phyloP scores from a whole-genome alignment of 2,888 invertebrate genomes.

The Balanococcus diminutus region DNA sequence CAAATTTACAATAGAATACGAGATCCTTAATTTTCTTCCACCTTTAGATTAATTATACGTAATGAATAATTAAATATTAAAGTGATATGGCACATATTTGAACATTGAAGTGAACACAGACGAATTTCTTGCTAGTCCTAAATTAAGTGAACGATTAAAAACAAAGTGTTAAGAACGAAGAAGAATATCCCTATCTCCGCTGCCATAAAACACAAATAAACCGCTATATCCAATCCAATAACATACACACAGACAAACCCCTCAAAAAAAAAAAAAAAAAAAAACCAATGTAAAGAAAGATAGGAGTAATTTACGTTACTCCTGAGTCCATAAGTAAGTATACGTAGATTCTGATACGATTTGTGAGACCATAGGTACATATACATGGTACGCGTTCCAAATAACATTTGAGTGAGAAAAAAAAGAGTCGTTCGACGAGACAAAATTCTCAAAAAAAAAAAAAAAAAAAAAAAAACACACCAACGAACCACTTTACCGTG shows the following conservation, averaged over 20 bases:
- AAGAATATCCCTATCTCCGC: neutral
- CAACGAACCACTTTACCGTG: neutral
- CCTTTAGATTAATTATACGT: neutral
- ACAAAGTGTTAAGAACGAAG: neutral
- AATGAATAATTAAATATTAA: neutral
- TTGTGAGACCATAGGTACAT: neutral
- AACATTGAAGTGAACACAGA: neutral
- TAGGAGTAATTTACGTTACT: neutral
- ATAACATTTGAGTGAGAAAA: neutral
- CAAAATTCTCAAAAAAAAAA: neutral
- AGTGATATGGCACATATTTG: conserved; percentile 36
- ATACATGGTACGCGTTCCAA: neutral
- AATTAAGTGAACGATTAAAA: neutral
- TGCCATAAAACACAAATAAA: neutral
- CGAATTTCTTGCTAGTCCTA: neutral
- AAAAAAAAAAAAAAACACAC: neutral
- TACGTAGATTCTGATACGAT: neutral
- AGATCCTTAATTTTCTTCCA: neutral
- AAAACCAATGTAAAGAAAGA: neutral
- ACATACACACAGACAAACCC: neutral
- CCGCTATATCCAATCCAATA: neutral
- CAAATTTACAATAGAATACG: too few species aligned
- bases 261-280: neutral
- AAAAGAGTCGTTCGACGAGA: neutral
- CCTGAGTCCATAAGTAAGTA: neutral